A percentile compares a stretch with the other conserved stretches of the same genome.
phyloP scores from a whole-genome alignment of 2,888 invertebrate species.

The Cryptus armator region DNA sequence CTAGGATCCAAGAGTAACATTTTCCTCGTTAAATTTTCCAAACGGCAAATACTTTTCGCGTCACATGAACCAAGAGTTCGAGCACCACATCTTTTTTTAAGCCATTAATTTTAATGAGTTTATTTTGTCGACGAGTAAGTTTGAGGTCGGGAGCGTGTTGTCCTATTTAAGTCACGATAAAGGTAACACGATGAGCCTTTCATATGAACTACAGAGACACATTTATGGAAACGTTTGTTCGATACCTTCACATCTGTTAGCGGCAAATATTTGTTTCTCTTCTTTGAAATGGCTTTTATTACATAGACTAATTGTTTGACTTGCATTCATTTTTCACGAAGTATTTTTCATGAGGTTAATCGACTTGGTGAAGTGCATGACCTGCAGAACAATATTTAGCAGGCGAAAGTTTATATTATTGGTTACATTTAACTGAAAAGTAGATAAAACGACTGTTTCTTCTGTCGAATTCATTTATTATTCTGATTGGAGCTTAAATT shows the following conservation, averaged over 20 bases:
- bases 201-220: not conserved
- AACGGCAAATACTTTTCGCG: not conserved
- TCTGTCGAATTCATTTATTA: too few relatives aligned
- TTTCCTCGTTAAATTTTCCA: slow-evolving; percentile 9
- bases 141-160: not conserved
- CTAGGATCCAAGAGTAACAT: not conserved
- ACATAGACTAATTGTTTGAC: not conserved
- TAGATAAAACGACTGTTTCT: too few relatives aligned
- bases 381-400: too few relatives aligned
- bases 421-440: too few relatives aligned
- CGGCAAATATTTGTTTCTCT: not conserved
- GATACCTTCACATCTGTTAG: not conserved
- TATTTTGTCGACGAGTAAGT: not conserved
- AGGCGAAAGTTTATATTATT: too few relatives aligned
- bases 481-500: too few relatives aligned
- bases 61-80: not conserved
- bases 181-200: not conserved
- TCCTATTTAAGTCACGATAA: not conserved
- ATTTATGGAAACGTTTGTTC: not conserved
- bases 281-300: not conserved
- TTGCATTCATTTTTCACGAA: not conserved
- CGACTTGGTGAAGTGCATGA: too few relatives aligned
- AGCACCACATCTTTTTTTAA: not conserved
- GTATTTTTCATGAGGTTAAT: too few relatives aligned
- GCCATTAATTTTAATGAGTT: slow-evolving; percentile 1